Evolutionary conservation across 2,797 vertebrate species (phyloP).

Genomic region (Bradypodion ventrale): DNA sequence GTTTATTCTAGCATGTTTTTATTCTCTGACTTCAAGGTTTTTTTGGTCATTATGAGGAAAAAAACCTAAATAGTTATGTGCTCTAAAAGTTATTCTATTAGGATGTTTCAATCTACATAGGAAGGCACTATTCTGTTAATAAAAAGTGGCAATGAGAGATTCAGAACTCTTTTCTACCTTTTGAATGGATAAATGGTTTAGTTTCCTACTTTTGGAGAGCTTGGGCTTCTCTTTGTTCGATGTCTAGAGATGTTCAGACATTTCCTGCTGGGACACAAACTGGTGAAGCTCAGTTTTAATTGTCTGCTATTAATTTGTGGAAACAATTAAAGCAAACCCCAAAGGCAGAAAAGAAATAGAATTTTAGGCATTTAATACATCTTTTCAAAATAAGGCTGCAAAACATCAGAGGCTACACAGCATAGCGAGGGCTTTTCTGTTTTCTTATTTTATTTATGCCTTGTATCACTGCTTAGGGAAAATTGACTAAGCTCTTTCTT

Average conservation of each 20-base stretch:
- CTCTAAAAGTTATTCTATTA: conserved; percentile 11
- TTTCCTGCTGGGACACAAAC: conserved; percentile 68
- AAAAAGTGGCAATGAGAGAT: conserved; percentile 50
- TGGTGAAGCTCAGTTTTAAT: conserved; percentile 55
- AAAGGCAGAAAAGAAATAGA: conserved; percentile 42
- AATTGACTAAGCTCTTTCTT: not conserved
- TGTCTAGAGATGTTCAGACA: conserved; percentile 56
- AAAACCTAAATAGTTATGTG: conserved; percentile 26
- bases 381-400: not conserved
- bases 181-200: conserved; percentile 56
- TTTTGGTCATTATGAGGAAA: no score
- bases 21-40: no score
- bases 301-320: conserved; percentile 59
- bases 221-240: conserved; percentile 61
- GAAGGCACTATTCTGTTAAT: conserved; percentile 47
- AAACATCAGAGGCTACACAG: not conserved
- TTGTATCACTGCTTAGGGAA: conserved; percentile 31
- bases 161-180: conserved; percentile 47
- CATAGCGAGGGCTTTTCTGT: not conserved
- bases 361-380: conserved; percentile 25
- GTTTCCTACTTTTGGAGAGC: conserved; percentile 58
- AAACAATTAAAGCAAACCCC: conserved; percentile 58
- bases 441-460: conserved; percentile 13
- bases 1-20: no score
- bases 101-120: conserved; percentile 58